Base-by-base conservation (phyloP, 2,888 invertebrate species). In the Carterocephalus palaemon region DNA sequence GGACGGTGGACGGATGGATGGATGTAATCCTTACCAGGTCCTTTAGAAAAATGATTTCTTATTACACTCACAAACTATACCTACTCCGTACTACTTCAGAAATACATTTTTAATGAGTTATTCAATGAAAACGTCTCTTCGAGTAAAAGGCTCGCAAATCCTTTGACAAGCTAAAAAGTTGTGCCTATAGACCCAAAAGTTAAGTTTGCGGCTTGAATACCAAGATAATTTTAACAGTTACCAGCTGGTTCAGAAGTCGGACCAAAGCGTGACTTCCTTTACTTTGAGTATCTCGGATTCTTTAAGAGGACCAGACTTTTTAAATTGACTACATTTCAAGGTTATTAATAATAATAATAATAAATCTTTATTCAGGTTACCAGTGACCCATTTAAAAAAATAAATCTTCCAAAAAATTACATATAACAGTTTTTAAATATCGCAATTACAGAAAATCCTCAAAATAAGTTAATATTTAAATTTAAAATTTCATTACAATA, bases 41-140 rank as follows among this genome's bases (percentile, higher is more conserved):
- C n/a, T n/a, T n/a, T n/a, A n/a, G n/a, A n/a, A n/a, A n/a, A n/a
- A n/a, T n/a, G n/a, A n/a, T n/a, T n/a, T n/a, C n/a, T n/a, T n/a
- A n/a, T n/a, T n/a, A n/a, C n/a, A n/a, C n/a, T n/a, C n/a, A n/a
- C n/a, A 12, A 10, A n/a, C 3, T 28, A 28, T 15, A 28, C 3
- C 10, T n/a, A 15, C 13, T 48, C 52, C 52, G 32, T 39, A 59
- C 55, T 54, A 60, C 64, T 59, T 58, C 56, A 49, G 54, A 59
- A 69, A 70, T 73, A 70, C 62, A 64, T 68, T 74, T 68, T 67
- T 67, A 74, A 73, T 68, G 67, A 73, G 65, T 74, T 66, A 64
- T 63, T 57, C 60, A 60, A 70, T 67, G 67, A 66, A 69, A 64
- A 61, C 59, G 62, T 64, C 61, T 61, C 59, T 53, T 54, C 52